Evolutionary conservation across 2,797 vertebrate species (phyloP), one percentile per base, ranked within the genome.

Genomic region (Choloepus didactylus): DNA sequence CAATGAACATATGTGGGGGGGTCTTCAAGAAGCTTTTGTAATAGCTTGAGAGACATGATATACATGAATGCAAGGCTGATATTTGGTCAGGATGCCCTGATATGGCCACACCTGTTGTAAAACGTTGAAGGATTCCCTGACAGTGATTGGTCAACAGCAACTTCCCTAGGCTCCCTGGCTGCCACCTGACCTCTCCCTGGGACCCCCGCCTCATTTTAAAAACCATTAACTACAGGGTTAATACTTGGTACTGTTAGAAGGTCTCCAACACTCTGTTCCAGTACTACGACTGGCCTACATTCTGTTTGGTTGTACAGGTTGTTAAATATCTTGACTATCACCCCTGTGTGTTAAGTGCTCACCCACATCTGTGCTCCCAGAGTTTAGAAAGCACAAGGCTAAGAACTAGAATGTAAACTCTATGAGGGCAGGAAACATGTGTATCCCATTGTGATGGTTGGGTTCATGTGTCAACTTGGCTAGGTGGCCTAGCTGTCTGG

Each of bases 361-460:
- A 31, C 23, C 38, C 9, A 91, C 35, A 35, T 77, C 72, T 75
- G 10, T 77, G 77, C 25, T 92, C 59, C 54, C 59, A 77, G 44
- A 60, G 44, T 87, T 83, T 86, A 46, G 44, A 95, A 16, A 92
- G 56, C 66, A 87, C 27, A 89, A 94, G 59, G 54, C 66, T 18
- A 95, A 87, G 77, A 70, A 93, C 25, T 87, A 85, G 56, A 87
- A 93, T 73, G 25, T 89, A 82, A 94, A 62, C 60, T 77, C 67
- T 54, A 18, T 2, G 69, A 92, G 67, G 11, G 31, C 54, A 89
- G 81, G 35, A 80, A 80, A 27, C 21, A 12, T 54, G 4, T 69
- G 21, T 76, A 9, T 56, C 49, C 62, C n/a, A n/a, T n/a, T n/a
- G n/a, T n/a, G n/a, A n/a, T n/a, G n/a, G n/a, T n/a, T n/a, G n/a